These are phyloP conservation scores for Mya arenaria DNA, from an alignment of 1,140 invertebrate genomes.

Conservation along the genomic window DNA sequence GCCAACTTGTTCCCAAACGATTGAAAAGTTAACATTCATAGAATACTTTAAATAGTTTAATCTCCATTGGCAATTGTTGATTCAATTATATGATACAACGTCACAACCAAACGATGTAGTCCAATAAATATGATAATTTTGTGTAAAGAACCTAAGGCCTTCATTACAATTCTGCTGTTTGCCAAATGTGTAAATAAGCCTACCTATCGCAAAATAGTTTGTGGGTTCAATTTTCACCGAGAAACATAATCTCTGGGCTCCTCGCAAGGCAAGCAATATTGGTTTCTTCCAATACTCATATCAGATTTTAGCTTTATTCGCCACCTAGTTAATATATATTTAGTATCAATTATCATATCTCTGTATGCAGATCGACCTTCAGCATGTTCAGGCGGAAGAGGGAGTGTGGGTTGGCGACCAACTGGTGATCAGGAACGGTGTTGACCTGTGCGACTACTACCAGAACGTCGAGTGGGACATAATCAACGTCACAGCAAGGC, in stretches of 20 bases:
- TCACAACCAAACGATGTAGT: no score
- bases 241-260: no score
- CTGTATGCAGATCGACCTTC: slow-evolving; percentile 14
- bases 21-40: no score
- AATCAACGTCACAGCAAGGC: slow-evolving; percentile 82
- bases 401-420: background rate
- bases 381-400: background rate
- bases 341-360: background rate
- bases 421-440: slow-evolving; percentile 65
- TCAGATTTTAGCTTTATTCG: background rate
- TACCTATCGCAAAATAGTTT: background rate
- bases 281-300: background rate
- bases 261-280: no score
- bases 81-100: no score
- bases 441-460: slow-evolving; percentile 78
- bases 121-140: no score
- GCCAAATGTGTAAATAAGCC: background rate
- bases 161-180: no score
- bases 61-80: no score
- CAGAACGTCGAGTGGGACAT: slow-evolving; percentile 99
- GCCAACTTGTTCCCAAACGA: no score
- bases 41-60: no score
- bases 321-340: no score
- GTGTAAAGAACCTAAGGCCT: no score
- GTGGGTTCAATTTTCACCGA: background rate